Conservation (phyloP, 2,888 invertebrate genomes). For the Chaetoderma sp. region DNA sequence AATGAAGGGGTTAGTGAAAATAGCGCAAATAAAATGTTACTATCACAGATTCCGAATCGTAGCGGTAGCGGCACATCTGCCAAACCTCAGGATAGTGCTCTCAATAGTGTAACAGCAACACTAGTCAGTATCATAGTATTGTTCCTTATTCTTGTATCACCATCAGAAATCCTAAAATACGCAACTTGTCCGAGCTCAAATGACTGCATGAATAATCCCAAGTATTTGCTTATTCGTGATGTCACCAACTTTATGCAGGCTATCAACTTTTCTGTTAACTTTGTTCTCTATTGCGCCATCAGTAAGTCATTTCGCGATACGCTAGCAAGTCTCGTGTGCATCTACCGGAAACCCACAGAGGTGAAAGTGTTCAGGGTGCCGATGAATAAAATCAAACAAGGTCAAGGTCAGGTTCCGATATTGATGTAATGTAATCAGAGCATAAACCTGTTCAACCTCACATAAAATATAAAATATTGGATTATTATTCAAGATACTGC, state of each 20-base stretch:
- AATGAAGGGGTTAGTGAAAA: no score
- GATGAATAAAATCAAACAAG: no score
- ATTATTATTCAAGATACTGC: no score
- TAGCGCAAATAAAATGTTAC: no score
- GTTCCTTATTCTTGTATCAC: conserved; percentile 63
- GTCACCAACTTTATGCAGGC: conserved; percentile 64
- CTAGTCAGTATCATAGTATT: conserved; percentile 62
- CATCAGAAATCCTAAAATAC: conserved; percentile 63
- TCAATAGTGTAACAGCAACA: conserved; percentile 64
- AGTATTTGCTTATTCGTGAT: conserved; percentile 24
- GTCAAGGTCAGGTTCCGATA: no score
- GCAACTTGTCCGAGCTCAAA: conserved; percentile 38
- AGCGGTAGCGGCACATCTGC: no score
- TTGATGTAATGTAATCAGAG: no score
- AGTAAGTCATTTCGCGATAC: conserved; percentile 86
- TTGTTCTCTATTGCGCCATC: conserved; percentile 93
- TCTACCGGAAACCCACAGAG: conserved; percentile 27
- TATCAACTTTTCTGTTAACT: conserved; percentile 76
- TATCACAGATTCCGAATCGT: no score
- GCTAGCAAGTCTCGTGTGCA: conserved; percentile 46
- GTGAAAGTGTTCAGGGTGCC: neutral
- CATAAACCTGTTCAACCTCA: no score
- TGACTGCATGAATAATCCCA: conserved; percentile 12
- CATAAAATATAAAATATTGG: no score
- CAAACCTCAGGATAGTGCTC: conserved; percentile 59